Base-by-base conservation (phyloP, 2,888 invertebrate genomes). In the Caenorhabditis uteleia region DNA sequence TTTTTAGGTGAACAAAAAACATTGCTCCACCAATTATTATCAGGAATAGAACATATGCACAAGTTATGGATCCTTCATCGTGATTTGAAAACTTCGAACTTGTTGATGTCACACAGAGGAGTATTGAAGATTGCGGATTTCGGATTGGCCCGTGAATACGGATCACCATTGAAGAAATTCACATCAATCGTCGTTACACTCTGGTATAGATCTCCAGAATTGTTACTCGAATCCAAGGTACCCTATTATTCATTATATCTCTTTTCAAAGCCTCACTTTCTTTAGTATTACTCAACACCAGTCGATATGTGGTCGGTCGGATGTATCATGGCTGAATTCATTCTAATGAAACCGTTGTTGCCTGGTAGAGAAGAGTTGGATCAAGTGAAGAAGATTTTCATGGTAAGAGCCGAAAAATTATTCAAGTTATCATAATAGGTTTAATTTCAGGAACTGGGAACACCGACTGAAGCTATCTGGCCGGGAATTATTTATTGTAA, bases 21-120 rank as follows among this genome's bases (percentile, higher is more conserved):
- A 80, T 87, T 98, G 47, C 89, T 95, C 88, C 89, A 90, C 49
- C 98, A 98, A 84, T 85, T 98, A 51, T 85, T 98, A 14, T 87
- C 88, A 53, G 98, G 97, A 2, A 95, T 98, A 0, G 90, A 91
- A 23, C 95, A 98, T 87, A 88, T 98, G 55, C 98, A 99, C 83
- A 95, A 98, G 84, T 95, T 98, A 85, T 99, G 97, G 97, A 99
- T 99, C 77, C 87, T 98, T 46, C 98, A 98, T 84, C 88, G 98
- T 50, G 98, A 98, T 87, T 88, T 99, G 64, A 98, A 98, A 86
- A 95, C 98, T 0, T 97, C 97, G 14, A 98, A 98, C 86, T 87
- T 98, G 45, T 86, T 98, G 42, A 87, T 99, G 26, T 95, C 95
- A 61, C 97, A 99, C 85, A 91, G 93, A 58, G 88, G 88, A 3